A percentile compares a stretch with the other conserved stretches of the same genome.
Evolutionary conservation across 2,888 invertebrate species (phyloP).

Genomic region (Aphrophora alni): DNA sequence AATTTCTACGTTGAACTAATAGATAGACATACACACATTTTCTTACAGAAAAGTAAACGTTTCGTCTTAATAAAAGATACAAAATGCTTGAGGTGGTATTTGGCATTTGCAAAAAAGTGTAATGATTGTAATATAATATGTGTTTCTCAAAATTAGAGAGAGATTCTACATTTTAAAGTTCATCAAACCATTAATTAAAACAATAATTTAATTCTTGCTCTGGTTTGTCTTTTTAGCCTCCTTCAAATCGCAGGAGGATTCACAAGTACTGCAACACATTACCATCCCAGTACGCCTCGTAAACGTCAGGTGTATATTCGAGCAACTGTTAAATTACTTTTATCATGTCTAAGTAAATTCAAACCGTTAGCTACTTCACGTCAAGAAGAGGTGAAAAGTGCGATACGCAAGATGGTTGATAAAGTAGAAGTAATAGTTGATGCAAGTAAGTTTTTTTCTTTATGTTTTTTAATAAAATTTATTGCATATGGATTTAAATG

Average conservation of each 20-base stretch:
- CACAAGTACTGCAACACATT: conserved; percentile 57
- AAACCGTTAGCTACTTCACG: conserved; percentile 61
- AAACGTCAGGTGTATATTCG: conserved; percentile 69
- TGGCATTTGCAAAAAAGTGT: too few relatives aligned
- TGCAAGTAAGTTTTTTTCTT: conserved; percentile 55
- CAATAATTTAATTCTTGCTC: too few relatives aligned
- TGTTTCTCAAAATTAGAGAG: too few relatives aligned
- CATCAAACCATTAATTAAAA: too few relatives aligned
- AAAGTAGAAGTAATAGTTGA: conserved; percentile 62
- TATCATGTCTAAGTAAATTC: conserved; percentile 62
- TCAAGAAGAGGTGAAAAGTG: conserved; percentile 59
- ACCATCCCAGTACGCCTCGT: conserved; percentile 60
- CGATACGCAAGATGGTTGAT: conserved; percentile 61
- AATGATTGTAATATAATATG: too few relatives aligned
- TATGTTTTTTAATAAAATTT: background rate
- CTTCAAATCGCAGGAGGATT: conserved; percentile 68
- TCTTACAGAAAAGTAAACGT: too few relatives aligned
- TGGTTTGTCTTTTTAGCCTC: conserved; percentile 59
- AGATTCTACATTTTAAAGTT: too few relatives aligned
- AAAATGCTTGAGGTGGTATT: too few relatives aligned
- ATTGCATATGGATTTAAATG: too few relatives aligned
- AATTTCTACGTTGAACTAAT: too few relatives aligned
- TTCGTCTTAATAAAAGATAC: too few relatives aligned
- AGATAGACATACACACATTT: too few relatives aligned
- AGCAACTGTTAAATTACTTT: conserved; percentile 65